These are phyloP conservation scores for Lethenteron camtschaticum DNA, from an alignment of 2,113 vertebrate genomes.

Conservation along the genomic window DNA sequence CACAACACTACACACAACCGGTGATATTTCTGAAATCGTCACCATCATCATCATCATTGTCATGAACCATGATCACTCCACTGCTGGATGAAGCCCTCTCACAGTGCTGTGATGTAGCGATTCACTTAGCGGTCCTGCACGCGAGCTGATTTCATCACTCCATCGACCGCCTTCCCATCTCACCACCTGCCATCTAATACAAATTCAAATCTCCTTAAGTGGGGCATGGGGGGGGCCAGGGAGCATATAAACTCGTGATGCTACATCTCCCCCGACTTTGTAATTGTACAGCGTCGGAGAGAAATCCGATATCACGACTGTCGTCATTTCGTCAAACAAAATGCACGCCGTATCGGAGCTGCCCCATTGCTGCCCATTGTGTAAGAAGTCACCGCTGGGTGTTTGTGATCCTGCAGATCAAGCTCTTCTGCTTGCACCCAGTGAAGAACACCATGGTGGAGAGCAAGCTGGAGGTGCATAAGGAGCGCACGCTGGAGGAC, in stretches of 20 bases:
- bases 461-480: slow-evolving; percentile 91
- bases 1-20: no score
- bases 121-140: no score
- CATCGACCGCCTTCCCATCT: no score
- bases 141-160: no score
- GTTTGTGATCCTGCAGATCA: slow-evolving; percentile 36
- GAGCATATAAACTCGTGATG: neutral
- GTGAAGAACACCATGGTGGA: slow-evolving; percentile 82
- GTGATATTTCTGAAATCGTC: no score
- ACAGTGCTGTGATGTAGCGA: no score
- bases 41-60: no score
- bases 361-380: neutral
- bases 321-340: no score
- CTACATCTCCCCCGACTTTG: neutral
- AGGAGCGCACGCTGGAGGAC: slow-evolving; percentile 75
- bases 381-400: neutral
- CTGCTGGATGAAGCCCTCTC: no score
- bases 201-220: neutral
- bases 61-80: no score
- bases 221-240: neutral
- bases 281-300: neutral
- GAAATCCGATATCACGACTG: neutral
- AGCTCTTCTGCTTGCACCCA: slow-evolving; percentile 90
- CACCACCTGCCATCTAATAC: no score
- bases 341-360: no score